Percentiles rank a stretch among this genome's conserved stretches.
Conservation (phyloP, 2,888 invertebrate species). For the Phortica magna region DNA sequence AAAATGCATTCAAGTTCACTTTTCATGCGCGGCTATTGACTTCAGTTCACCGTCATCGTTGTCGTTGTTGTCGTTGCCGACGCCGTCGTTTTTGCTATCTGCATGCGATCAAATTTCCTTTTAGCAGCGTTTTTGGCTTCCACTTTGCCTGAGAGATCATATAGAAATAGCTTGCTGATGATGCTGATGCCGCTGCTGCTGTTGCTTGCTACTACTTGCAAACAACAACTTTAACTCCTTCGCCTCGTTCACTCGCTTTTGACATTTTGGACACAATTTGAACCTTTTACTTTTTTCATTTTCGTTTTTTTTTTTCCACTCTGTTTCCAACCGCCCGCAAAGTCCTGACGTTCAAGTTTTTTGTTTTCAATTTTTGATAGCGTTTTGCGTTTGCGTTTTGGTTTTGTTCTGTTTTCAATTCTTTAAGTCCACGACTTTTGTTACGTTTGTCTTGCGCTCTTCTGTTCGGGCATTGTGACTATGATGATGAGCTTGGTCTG, state of each 20-base stretch:
- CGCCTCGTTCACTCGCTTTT: slow-evolving; percentile 59
- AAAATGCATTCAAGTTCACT: slow-evolving; percentile 69
- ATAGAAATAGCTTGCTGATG: not conserved
- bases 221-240: slow-evolving; percentile 15
- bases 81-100: slow-evolving; percentile 55
- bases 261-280: slow-evolving; percentile 73
- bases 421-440: slow-evolving; percentile 16
- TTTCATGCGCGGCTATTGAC: slow-evolving; percentile 70
- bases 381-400: not conserved
- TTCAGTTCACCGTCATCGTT: slow-evolving; percentile 52
- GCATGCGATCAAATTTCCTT: slow-evolving; percentile 70
- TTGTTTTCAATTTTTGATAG: slow-evolving; percentile 27
- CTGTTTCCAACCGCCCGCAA: not conserved
- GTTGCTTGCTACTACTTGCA: slow-evolving; percentile 53
- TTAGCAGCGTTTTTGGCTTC: slow-evolving; percentile 19
- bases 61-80: not conserved
- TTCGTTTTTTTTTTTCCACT: slow-evolving; percentile 18
- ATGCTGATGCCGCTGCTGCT: slow-evolving; percentile 15
- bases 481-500: slow-evolving; percentile 11
- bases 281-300: slow-evolving; percentile 71
- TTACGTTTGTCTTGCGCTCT: slow-evolving; percentile 15
- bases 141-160: not conserved
- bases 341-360: not conserved
- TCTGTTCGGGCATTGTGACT: no score
- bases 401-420: not conserved